A percentile compares a stretch with the other conserved stretches of the same genome.
Conservation (phyloP, 2,113 vertebrate genomes). For the Passer domesticus region DNA sequence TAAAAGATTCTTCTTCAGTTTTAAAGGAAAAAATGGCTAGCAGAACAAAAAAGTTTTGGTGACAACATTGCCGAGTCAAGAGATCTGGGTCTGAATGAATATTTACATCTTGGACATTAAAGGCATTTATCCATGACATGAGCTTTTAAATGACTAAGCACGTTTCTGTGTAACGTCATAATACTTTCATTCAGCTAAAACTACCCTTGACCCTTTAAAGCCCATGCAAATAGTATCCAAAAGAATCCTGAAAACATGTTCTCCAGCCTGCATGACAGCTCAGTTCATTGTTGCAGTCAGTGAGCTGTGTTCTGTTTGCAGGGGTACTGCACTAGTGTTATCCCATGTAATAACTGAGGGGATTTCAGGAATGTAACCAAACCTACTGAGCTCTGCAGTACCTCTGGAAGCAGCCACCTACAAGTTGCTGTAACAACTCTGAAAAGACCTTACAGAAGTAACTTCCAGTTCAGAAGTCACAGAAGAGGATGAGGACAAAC, state of each 20-base stretch:
- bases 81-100: neutral
- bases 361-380: neutral
- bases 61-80: neutral
- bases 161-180: neutral
- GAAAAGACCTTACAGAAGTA: neutral
- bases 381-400: neutral
- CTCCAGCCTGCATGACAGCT: neutral
- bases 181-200: neutral
- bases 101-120: neutral
- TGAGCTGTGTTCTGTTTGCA: neutral
- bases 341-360: neutral
- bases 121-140: neutral
- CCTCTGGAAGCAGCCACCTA: neutral
- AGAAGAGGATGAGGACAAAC: neutral
- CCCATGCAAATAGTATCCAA: neutral
- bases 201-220: neutral
- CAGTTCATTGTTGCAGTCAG: neutral
- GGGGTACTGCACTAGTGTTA: neutral
- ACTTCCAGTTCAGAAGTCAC: neutral
- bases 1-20: neutral
- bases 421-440: neutral
- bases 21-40: neutral
- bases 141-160: neutral
- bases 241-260: neutral
- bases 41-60: neutral